Conservation (phyloP, 1,140 invertebrate species). For the Tetranychus urticae region DNA sequence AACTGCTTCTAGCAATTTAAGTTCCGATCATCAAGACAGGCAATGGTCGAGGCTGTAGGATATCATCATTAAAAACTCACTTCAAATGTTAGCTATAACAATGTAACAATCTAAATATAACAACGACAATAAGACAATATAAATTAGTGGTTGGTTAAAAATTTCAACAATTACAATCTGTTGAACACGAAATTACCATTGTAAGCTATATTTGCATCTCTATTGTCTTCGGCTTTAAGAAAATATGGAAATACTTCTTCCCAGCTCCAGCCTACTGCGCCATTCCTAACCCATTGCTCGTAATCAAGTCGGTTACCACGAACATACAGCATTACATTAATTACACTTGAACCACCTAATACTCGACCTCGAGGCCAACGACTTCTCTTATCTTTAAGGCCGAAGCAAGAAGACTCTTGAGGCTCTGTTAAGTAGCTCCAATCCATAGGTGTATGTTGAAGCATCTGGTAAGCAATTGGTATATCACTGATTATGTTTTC, state of each 20-base stretch:
- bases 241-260: slow-evolving; percentile 66
- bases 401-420: slow-evolving; percentile 56
- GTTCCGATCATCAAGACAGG: no score
- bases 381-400: slow-evolving; percentile 36
- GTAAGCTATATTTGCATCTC: slow-evolving; percentile 32
- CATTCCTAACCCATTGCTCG: slow-evolving; percentile 63
- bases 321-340: slow-evolving; percentile 88
- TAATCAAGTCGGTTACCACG: slow-evolving; percentile 80
- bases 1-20: no score
- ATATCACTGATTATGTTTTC: slow-evolving; percentile 74
- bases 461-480: slow-evolving; percentile 56
- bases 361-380: slow-evolving; percentile 17
- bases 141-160: no score
- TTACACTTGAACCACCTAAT: slow-evolving; percentile 52
- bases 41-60: no score
- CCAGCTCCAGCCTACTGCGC: slow-evolving; percentile 76
- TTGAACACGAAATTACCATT: slow-evolving; percentile 15
- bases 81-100: no score
- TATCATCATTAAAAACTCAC: no score
- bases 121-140: no score
- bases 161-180: no score
- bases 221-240: slow-evolving; percentile 62
- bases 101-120: no score
- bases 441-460: slow-evolving; percentile 57
- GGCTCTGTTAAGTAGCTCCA: slow-evolving; percentile 67